Percentiles rank a stretch among this genome's conserved stretches.
Evolutionary conservation across 1,140 invertebrate genomes (phyloP).

Genomic region (Papilio aristodemus): DNA sequence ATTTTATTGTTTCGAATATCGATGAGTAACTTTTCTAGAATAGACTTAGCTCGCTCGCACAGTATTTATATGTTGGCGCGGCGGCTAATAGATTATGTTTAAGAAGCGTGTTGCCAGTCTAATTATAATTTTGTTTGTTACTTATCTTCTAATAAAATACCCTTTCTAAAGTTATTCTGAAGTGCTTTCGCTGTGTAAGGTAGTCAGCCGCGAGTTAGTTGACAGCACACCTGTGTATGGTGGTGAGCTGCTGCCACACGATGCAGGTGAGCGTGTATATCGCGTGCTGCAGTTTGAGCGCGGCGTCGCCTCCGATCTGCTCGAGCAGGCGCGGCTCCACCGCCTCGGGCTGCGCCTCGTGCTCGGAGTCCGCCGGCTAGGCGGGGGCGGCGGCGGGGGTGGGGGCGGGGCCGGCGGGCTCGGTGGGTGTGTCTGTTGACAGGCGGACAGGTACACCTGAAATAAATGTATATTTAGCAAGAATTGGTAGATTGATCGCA

Average conservation of each 20-base stretch:
- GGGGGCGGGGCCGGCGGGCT: constrained; percentile 38
- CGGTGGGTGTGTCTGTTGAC: constrained; percentile 54
- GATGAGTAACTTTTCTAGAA: too few species aligned
- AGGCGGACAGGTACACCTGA: constrained; percentile 55
- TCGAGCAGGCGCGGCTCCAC: constrained; percentile 2
- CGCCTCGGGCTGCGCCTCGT: constrained; percentile 16
- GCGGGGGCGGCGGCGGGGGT: constrained; percentile 33
- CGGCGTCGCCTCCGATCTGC: constrained; percentile 75
- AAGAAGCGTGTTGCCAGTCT: too few species aligned
- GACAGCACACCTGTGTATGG: constrained; percentile 85
- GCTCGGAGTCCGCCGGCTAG: neutral
- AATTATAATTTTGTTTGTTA: too few species aligned
- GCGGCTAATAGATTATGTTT: too few species aligned
- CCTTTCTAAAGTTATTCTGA: too few species aligned
- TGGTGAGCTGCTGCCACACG: constrained; percentile 91
- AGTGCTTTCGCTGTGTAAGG: too few species aligned
- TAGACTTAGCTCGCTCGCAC: too few species aligned
- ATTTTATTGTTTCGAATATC: too few species aligned
- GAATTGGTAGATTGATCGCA: too few species aligned
- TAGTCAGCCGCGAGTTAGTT: too few species aligned
- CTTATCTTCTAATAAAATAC: too few species aligned
- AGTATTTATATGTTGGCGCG: too few species aligned
- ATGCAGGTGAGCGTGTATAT: constrained; percentile 91
- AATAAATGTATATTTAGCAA: neutral
- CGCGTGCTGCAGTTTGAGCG: constrained; percentile 88